Evolutionary conservation across 2,797 vertebrate species (phyloP).

Genomic region (Adelosebastes latens): DNA sequence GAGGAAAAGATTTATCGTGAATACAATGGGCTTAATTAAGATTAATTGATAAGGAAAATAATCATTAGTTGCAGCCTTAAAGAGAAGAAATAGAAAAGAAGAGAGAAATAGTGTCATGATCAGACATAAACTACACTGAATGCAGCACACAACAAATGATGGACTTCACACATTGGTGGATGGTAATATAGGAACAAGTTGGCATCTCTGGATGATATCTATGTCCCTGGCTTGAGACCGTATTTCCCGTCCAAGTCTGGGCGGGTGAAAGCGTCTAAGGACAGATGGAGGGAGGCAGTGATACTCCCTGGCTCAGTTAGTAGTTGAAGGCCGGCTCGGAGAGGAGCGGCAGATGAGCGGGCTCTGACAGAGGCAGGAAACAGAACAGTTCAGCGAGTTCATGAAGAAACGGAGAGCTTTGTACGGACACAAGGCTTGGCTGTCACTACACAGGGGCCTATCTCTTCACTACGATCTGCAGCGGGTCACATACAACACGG

Average conservation of each 20-base stretch:
- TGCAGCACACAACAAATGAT: not conserved
- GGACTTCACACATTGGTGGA: not conserved
- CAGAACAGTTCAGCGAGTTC: conserved; percentile 74
- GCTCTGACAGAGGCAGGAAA: conserved; percentile 72
- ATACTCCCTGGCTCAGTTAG: conserved; percentile 32
- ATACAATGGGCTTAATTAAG: not conserved
- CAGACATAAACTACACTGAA: not conserved
- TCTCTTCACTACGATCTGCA: conserved; percentile 62
- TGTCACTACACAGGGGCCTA: conserved; percentile 55
- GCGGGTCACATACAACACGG: conserved; percentile 34
- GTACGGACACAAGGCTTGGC: conserved; percentile 72
- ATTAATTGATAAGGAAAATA: not conserved
- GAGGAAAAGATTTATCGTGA: not conserved
- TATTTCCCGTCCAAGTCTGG: conserved; percentile 2
- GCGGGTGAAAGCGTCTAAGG: conserved; percentile 26
- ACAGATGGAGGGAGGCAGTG: conserved; percentile 31
- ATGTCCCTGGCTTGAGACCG: not conserved
- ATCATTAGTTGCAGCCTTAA: not conserved
- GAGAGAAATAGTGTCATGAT: not conserved
- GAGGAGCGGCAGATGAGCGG: conserved; percentile 66
- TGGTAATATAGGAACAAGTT: not conserved
- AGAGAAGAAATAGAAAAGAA: not conserved
- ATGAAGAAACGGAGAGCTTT: conserved; percentile 74
- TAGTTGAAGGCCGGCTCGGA: conserved; percentile 35
- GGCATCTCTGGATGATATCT: not conserved